These are phyloP conservation scores for Pseudomugil tenellus DNA, from an alignment of 2,797 vertebrate genomes.

Conservation along the genomic window DNA sequence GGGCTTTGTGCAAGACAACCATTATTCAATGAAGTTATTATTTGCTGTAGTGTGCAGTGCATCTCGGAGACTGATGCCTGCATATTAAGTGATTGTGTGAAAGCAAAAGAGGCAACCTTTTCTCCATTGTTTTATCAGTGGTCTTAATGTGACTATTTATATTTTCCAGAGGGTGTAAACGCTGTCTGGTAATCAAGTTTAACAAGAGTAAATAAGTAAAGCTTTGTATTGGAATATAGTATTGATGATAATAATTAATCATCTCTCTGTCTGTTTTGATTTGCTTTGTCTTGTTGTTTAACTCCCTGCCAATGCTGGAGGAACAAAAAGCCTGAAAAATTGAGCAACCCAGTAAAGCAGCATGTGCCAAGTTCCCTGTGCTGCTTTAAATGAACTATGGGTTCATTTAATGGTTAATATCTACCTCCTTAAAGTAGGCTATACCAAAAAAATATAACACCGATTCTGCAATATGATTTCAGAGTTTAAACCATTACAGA, in stretches of 20 bases:
- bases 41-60: conserved; percentile 68
- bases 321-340: not conserved
- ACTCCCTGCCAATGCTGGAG: not conserved
- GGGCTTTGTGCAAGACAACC: conserved; percentile 79
- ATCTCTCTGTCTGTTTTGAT: not conserved
- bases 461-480: not conserved
- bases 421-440: not conserved
- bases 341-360: not conserved
- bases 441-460: not conserved
- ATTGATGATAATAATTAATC: not conserved
- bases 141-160: conserved; percentile 22
- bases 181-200: conserved; percentile 16
- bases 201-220: conserved; percentile 4
- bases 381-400: not conserved
- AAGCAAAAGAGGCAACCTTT: conserved; percentile 61
- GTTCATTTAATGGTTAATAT: not conserved
- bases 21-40: conserved; percentile 79
- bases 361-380: not conserved
- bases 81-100: conserved; percentile 56
- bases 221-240: not conserved
- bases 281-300: not conserved
- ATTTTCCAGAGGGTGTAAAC: conserved; percentile 12
- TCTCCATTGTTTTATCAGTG: conserved; percentile 29
- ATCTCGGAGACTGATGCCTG: conserved; percentile 66
- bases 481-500: not conserved